A percentile compares a stretch with the other conserved stretches of the same genome.
Evolutionary conservation across 1,140 invertebrate species (phyloP).

Genomic region (Phymastichus coffea): DNA sequence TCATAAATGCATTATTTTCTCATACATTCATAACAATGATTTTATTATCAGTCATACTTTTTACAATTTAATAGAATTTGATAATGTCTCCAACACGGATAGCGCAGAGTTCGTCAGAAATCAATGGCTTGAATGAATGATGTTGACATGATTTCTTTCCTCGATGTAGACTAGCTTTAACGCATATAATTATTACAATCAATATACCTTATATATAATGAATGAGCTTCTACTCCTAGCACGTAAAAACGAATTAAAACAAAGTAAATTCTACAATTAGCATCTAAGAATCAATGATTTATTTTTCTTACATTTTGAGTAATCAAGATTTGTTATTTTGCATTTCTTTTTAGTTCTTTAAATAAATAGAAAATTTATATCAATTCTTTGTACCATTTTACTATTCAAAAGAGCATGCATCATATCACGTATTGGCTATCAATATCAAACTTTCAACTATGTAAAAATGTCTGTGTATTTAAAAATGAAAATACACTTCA

Average conservation of each 20-base stretch:
- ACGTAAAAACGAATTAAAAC: constrained; percentile 21
- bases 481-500: constrained; percentile 5
- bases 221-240: constrained; percentile 20
- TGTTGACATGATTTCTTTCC: constrained; percentile 38
- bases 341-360: not conserved
- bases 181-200: constrained; percentile 46
- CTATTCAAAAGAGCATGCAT: constrained; percentile 5
- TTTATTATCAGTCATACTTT: constrained; percentile 51
- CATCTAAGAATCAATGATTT: constrained; percentile 2
- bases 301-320: not conserved
- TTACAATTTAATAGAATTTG: constrained; percentile 46
- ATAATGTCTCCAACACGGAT: constrained; percentile 40
- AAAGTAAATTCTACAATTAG: not conserved
- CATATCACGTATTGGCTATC: not conserved
- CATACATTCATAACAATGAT: constrained; percentile 41
- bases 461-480: constrained; percentile 4
- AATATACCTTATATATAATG: constrained; percentile 38
- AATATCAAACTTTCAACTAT: constrained; percentile 6
- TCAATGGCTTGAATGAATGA: constrained; percentile 36
- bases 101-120: constrained; percentile 30
- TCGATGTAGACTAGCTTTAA: constrained; percentile 44
- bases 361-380: constrained; percentile 12
- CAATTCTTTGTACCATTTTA: constrained; percentile 5
- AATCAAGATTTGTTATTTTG: not conserved
- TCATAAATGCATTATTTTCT: too few relatives aligned